Evolutionary conservation across 2,888 invertebrate species (phyloP).

Genomic region (Andrena marginata): DNA sequence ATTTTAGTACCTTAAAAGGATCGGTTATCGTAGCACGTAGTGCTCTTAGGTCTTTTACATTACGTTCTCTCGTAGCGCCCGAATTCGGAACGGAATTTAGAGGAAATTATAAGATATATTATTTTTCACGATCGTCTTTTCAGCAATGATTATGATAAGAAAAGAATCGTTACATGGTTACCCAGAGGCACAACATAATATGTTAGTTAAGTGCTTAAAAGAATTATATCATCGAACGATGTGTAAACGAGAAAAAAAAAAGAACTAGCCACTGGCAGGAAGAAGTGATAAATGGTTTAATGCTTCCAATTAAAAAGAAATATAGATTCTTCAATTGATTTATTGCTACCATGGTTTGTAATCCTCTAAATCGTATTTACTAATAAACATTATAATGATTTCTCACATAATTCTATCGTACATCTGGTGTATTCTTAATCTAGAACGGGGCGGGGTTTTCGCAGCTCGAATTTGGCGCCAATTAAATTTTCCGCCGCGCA

Average conservation of each 20-base stretch:
- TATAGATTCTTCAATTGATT: slow-evolving; percentile 67
- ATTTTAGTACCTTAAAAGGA: slow-evolving; percentile 38
- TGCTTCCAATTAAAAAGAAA: slow-evolving; percentile 71
- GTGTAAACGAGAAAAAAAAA: slow-evolving; percentile 47
- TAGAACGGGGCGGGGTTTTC: neutral
- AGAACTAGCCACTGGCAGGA: slow-evolving; percentile 63
- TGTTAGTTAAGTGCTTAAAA: slow-evolving; percentile 65
- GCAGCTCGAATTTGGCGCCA: slow-evolving; percentile 10
- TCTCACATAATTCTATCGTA: slow-evolving; percentile 52
- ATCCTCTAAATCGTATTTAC: slow-evolving; percentile 69
- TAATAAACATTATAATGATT: slow-evolving; percentile 70
- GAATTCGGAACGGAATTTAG: slow-evolving; percentile 50
- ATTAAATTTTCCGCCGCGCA: neutral
- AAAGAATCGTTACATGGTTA: slow-evolving; percentile 58
- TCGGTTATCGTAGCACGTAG: slow-evolving; percentile 31
- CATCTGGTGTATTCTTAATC: neutral
- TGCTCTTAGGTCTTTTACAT: slow-evolving; percentile 46
- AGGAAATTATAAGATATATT: slow-evolving; percentile 39
- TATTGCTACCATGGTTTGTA: slow-evolving; percentile 70
- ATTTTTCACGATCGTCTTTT: slow-evolving; percentile 54
- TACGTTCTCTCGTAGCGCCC: slow-evolving; percentile 26
- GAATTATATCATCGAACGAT: slow-evolving; percentile 58
- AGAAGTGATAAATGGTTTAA: slow-evolving; percentile 68
- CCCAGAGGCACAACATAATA: slow-evolving; percentile 53
- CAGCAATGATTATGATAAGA: slow-evolving; percentile 27